Conservation (phyloP, 2,113 vertebrate species). For the Odocoileus virginianus region DNA sequence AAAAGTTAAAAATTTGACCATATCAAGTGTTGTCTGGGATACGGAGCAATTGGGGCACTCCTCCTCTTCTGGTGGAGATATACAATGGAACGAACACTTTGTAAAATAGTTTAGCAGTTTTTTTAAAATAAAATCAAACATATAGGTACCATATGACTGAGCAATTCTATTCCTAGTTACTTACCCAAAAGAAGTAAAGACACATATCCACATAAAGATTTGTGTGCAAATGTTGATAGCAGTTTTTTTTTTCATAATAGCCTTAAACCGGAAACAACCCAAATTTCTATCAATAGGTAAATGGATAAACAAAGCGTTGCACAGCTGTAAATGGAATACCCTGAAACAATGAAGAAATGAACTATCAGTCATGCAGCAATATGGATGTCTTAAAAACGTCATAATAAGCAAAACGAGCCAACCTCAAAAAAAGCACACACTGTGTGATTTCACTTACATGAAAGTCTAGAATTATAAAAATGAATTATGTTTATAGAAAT, state of each 20-base stretch:
- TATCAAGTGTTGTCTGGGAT: background rate
- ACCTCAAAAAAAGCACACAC: background rate
- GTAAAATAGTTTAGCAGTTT: background rate
- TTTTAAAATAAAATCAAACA: background rate
- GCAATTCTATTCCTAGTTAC: background rate
- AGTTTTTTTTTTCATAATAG: background rate
- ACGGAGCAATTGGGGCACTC: background rate
- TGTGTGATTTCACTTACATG: background rate
- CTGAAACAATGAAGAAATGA: background rate
- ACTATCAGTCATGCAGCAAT: background rate
- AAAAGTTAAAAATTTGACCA: background rate
- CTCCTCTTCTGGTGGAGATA: background rate
- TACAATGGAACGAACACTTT: background rate
- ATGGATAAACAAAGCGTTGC: background rate
- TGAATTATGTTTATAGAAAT: constrained; percentile 16
- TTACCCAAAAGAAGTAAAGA: background rate
- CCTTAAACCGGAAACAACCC: background rate
- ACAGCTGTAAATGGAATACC: background rate
- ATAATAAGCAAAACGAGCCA: constrained; percentile 15
- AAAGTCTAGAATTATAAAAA: constrained; percentile 28
- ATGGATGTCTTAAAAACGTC: background rate
- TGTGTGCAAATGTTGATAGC: background rate
- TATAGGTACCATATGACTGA: background rate
- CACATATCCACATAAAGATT: background rate
- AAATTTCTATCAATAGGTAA: background rate